Conservation (phyloP, 2,113 vertebrate genomes). For the Uropsilus gracilis region DNA sequence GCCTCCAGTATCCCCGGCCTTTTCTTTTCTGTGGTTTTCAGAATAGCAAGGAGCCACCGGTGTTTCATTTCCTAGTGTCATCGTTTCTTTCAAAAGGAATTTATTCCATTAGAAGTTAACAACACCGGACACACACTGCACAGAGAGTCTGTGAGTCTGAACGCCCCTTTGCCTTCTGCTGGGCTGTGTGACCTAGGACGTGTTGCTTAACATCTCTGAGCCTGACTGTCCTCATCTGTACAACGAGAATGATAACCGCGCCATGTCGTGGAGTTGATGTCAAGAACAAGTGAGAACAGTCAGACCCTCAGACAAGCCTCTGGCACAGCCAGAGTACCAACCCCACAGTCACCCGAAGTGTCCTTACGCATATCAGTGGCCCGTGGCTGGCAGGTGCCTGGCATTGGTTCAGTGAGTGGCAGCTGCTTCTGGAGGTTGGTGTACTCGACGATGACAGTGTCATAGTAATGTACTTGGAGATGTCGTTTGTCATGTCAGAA, state of each 20-base stretch:
- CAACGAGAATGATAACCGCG: background rate
- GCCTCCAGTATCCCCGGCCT: background rate
- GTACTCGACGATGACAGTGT: background rate
- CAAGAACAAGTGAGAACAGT: background rate
- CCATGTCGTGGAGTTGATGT: background rate
- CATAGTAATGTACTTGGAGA: background rate
- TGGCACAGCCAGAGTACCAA: background rate
- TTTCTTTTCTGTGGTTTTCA: background rate
- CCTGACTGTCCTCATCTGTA: background rate
- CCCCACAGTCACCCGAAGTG: background rate
- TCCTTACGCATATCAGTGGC: too few species aligned
- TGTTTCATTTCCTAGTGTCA: background rate
- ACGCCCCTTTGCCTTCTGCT: background rate
- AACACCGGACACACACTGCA: background rate
- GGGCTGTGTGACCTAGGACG: background rate
- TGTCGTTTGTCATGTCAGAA: background rate
- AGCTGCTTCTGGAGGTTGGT: background rate
- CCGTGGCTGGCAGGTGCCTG: background rate
- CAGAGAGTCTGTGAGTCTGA: background rate
- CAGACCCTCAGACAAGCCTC: background rate
- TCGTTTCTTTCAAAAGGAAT: background rate
- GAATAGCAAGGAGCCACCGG: background rate
- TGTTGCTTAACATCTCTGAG: background rate
- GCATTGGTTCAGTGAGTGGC: background rate
- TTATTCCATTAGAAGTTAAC: background rate